phyloP scores from a whole-genome alignment of 2,888 invertebrate genomes.

The Ganaspis brasiliensis region DNA sequence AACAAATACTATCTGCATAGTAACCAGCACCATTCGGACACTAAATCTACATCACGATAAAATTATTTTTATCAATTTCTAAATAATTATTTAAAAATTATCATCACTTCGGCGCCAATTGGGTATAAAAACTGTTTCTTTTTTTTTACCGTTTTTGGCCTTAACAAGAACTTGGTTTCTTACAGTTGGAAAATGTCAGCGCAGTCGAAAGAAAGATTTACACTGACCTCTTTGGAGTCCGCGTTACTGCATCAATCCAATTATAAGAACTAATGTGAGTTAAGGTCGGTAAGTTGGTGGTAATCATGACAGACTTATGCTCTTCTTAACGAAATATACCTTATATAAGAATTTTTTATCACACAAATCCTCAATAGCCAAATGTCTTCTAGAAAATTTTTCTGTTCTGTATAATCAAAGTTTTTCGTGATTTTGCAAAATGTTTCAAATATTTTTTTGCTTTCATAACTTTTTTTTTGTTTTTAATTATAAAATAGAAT shows the following conservation, averaged over 20 bases:
- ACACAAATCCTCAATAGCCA: too few species aligned
- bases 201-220: constrained; percentile 31
- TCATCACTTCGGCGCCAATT: neutral
- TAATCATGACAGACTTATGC: constrained; percentile 51
- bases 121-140: neutral
- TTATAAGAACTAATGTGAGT: constrained; percentile 50
- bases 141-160: neutral
- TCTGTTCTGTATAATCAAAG: too few species aligned
- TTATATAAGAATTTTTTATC: constrained; percentile 24
- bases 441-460: too few species aligned
- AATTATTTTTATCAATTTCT: too few species aligned
- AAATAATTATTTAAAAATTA: too few species aligned
- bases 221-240: constrained; percentile 39
- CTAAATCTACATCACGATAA: too few species aligned
- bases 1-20: too few species aligned
- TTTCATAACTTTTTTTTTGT: too few species aligned
- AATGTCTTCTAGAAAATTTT: too few species aligned
- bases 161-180: constrained; percentile 21
- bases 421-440: too few species aligned
- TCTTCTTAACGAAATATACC: constrained; percentile 42
- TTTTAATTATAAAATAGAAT: too few species aligned
- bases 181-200: constrained; percentile 17
- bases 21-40: too few species aligned
- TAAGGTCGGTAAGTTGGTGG: constrained; percentile 50
- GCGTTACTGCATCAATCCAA: constrained; percentile 57